Evolutionary conservation across 1,140 invertebrate species (phyloP).

Genomic region (Manduca sexta): DNA sequence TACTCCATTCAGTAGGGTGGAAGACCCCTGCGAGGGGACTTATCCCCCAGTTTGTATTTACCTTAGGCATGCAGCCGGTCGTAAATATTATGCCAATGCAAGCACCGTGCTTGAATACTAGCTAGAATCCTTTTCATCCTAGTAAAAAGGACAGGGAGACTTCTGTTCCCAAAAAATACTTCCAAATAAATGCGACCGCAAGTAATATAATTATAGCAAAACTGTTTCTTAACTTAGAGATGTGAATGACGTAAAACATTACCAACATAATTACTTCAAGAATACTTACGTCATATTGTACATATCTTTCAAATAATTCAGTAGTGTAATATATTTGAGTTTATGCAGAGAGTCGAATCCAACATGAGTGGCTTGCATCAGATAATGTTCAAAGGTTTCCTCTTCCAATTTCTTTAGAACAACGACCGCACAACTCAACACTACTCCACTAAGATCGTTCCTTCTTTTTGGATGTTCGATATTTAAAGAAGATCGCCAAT

Average conservation of each 20-base stretch:
- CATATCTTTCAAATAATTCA: slow-evolving; percentile 75
- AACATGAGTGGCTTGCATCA: slow-evolving; percentile 59
- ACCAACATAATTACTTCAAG: background rate
- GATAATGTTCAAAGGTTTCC: slow-evolving; percentile 73
- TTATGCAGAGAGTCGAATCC: slow-evolving; percentile 77
- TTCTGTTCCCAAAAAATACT: too few species aligned
- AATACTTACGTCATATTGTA: slow-evolving; percentile 77
- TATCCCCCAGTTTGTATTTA: too few species aligned
- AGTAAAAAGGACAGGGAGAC: too few species aligned
- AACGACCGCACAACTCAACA: slow-evolving; percentile 48
- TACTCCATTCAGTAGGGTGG: too few species aligned
- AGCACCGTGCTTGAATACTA: too few species aligned
- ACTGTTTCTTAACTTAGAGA: too few species aligned
- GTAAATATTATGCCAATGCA: too few species aligned
- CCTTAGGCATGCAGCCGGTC: too few species aligned
- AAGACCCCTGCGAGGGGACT: too few species aligned
- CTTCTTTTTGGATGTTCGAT: slow-evolving; percentile 18
- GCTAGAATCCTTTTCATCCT: too few species aligned
- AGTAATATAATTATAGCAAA: too few species aligned
- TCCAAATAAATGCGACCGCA: too few species aligned
- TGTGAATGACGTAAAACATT: background rate
- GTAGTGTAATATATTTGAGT: slow-evolving; percentile 73
- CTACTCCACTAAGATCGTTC: slow-evolving; percentile 40
- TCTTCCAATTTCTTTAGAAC: slow-evolving; percentile 56
- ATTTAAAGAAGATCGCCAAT: slow-evolving; percentile 28